Evolutionary conservation across 2,113 vertebrate species (phyloP).

Genomic region (Amazona vittata): DNA sequence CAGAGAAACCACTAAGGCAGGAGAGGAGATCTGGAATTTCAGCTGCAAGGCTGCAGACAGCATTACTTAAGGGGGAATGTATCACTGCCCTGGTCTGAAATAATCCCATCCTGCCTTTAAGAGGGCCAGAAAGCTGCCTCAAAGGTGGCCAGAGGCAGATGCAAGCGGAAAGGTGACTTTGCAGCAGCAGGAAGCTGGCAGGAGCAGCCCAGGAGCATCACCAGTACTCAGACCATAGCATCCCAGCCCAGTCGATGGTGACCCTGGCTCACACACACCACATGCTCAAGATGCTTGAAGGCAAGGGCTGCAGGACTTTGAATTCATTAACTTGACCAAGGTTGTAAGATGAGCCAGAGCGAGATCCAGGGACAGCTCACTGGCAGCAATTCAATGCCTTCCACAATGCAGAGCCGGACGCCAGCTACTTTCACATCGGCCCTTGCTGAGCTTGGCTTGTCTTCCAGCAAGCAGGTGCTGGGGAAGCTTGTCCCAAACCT

Average conservation of each 20-base stretch:
- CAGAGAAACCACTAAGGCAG: background rate
- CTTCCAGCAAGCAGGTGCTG: background rate
- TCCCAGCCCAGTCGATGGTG: background rate
- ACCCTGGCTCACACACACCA: background rate
- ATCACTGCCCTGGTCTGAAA: background rate
- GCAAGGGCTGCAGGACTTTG: background rate
- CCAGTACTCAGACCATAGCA: fast-evolving
- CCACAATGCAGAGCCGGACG: background rate
- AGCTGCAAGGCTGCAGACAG: background rate
- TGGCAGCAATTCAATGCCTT: background rate
- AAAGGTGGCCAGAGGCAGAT: background rate
- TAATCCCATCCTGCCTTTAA: background rate
- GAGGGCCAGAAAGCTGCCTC: background rate
- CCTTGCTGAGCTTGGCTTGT: background rate
- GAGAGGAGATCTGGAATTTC: background rate
- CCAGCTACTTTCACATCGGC: background rate
- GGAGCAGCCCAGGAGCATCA: background rate
- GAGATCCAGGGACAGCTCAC: background rate
- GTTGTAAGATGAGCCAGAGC: background rate
- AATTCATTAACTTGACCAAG: background rate
- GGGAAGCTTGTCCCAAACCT: background rate
- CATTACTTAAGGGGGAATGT: background rate
- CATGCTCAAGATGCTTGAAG: background rate
- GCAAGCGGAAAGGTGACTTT: background rate
- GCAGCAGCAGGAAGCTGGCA: background rate